These are phyloP conservation scores for Sepioteuthis lessoniana DNA, from an alignment of 2,888 invertebrate species.

Conservation along the genomic window DNA sequence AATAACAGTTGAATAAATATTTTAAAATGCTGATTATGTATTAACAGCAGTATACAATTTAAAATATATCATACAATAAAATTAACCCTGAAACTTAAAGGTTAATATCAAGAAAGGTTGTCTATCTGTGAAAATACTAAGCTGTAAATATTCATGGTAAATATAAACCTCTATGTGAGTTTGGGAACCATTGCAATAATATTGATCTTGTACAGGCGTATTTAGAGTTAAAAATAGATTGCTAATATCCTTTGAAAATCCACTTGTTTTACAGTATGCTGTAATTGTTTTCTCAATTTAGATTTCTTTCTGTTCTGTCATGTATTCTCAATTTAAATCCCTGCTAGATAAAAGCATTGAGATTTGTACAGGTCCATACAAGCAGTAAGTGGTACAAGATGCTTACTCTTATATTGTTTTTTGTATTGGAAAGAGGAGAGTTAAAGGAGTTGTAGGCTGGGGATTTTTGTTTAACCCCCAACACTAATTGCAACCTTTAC, in stretches of 20 bases:
- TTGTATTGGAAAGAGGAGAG: background rate
- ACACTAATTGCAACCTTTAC: background rate
- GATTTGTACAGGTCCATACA: background rate
- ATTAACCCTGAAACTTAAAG: no score
- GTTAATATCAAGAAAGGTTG: no score
- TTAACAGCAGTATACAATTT: no score
- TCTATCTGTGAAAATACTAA: no score
- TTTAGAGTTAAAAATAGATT: background rate
- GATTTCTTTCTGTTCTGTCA: background rate
- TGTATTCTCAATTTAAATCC: background rate
- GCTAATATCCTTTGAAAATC: background rate
- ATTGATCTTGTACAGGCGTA: no score
- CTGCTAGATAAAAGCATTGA: background rate
- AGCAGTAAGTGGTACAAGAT: background rate
- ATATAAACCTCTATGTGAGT: no score
- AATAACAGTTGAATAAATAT: no score
- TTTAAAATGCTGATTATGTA: no score
- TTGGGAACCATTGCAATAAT: no score
- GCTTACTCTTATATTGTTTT: background rate
- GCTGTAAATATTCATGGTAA: no score
- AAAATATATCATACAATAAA: no score
- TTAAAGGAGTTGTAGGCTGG: background rate
- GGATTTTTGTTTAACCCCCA: background rate
- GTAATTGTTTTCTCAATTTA: background rate
- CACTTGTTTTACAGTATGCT: background rate